Evolutionary conservation across 2,113 vertebrate species (phyloP).

Genomic region (Passerina amoena): DNA sequence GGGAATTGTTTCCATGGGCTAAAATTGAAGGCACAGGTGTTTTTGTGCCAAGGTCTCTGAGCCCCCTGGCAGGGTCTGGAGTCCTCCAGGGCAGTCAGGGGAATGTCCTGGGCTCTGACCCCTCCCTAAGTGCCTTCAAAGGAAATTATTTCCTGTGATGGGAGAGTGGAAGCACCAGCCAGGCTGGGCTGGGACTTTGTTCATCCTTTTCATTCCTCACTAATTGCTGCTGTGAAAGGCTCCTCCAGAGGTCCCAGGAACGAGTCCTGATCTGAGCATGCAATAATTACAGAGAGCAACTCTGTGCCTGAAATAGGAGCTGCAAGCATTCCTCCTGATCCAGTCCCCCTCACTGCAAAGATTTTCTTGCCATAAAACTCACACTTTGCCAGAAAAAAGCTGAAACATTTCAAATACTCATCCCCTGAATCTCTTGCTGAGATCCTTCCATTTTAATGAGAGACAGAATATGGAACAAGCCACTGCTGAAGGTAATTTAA

Average conservation of each 20-base stretch:
- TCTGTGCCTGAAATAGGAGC: not conserved
- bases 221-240: not conserved
- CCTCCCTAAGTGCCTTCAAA: not conserved
- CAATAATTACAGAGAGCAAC: not conserved
- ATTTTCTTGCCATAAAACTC: not conserved
- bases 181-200: not conserved
- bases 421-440: not conserved
- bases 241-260: not conserved
- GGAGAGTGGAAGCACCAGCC: not conserved
- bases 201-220: not conserved
- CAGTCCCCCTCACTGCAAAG: not conserved
- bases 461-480: not conserved
- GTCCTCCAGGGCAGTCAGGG: too few species aligned
- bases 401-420: not conserved
- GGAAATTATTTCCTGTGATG: not conserved
- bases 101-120: too few species aligned
- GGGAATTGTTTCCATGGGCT: too few species aligned
- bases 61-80: too few species aligned
- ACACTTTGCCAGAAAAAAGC: not conserved
- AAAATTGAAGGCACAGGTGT: too few species aligned
- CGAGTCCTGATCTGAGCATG: not conserved
- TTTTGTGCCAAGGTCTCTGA: too few species aligned
- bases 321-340: not conserved
- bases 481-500: not conserved
- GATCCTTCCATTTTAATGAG: not conserved